phyloP scores from a whole-genome alignment of 37 sponge, comb jelly and placozoan species.

The Eunapius fragilis region DNA sequence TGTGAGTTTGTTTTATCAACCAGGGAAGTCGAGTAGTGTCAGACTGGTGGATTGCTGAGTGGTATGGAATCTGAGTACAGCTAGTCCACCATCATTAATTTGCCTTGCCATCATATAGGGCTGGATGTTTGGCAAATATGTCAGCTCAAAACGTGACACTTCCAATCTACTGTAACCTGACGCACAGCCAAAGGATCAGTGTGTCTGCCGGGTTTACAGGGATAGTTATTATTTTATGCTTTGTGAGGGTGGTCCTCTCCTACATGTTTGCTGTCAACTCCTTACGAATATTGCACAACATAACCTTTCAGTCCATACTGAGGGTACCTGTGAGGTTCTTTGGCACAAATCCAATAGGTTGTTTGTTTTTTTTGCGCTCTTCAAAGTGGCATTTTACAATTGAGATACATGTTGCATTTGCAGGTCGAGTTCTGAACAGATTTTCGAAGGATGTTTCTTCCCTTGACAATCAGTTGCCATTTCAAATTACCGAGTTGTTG shows the following conservation, averaged over 20 bases:
- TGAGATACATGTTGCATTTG: too few relatives aligned
- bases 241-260: conserved; percentile 25
- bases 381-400: too few relatives aligned
- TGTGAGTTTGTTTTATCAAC: background rate
- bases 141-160: background rate
- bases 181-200: conserved; percentile 19
- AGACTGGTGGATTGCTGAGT: conserved; percentile 81
- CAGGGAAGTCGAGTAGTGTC: conserved; percentile 47
- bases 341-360: conserved; percentile 84
- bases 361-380: too few relatives aligned
- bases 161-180: background rate
- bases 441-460: conserved; percentile 82
- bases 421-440: conserved; percentile 80
- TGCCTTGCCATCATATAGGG: conserved; percentile 25
- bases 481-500: conserved; percentile 35
- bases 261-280: conserved; percentile 52
- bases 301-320: conserved; percentile 62
- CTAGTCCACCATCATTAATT: background rate
- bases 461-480: conserved; percentile 73
- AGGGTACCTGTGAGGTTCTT: conserved; percentile 76
- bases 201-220: conserved; percentile 42
- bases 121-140: conserved; percentile 16
- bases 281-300: conserved; percentile 64
- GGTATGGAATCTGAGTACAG: conserved; percentile 46
- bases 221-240: conserved; percentile 22